Evolutionary conservation across 2,113 vertebrate genomes (phyloP), one percentile per base, ranked within the genome.

Genomic region (Epinephelus cyanopodus): DNA sequence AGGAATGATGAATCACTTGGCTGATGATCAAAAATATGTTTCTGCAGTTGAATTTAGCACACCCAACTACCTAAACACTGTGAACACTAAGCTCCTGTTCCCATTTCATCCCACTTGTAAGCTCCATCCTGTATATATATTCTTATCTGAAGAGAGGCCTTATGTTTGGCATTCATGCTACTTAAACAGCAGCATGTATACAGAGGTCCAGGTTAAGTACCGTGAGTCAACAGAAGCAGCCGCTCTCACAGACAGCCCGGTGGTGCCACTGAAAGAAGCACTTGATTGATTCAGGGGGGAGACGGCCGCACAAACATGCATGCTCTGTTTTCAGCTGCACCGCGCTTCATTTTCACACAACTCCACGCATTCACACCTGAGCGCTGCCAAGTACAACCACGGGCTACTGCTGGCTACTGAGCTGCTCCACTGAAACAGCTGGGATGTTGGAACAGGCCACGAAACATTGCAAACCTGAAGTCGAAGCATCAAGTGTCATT

Each of bases 101-200:
- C 6, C n/a, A 19, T 57, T 25, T 14, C 50, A 54, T 19, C 53
- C n/a, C 27, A 63, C 25, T 70, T 37, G 57, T 45, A 7, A 56
- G 61, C 47, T n/a, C 17, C 39, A 71, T 79, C 48, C 53, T 60
- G 56, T 60, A 58, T 5, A 64, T 37, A 33, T 12, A 6, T 29
- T 78, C 76, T 79, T 76, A 84, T 74, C 78, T 79, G 63, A 64
- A 62, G 83, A 25, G 74, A 70, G 56, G 73, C 57, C 69, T 84
- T 75, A 21, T 75, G 74, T 87, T 86, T 66, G 62, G 6, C 71
- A 62, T 65, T 29, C 42, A 68, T n/a, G 70, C 48, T 27, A 39
- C 79, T 74, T 74, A 54, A 79, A 83, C 77, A 76, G 66, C 76
- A 66, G 47, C 62, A 47, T 72, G 62, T 62, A 75, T 53, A 50